Percentiles rank a stretch among this genome's conserved stretches.
Conservation (phyloP, 2,113 vertebrate genomes). For the Grallaria varia region DNA sequence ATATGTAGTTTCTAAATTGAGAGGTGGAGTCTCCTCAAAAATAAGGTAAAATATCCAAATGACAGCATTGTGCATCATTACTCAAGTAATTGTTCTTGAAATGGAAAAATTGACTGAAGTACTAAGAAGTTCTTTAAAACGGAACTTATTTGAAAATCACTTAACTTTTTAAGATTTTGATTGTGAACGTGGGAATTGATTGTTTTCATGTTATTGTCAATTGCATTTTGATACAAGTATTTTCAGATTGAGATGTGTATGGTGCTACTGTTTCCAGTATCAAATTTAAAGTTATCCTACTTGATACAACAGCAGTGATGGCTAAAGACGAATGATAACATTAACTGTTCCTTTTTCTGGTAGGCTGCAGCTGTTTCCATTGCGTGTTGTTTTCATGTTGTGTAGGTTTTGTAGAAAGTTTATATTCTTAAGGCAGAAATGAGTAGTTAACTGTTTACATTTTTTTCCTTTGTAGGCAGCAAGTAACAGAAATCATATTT, state of each 20-base stretch:
- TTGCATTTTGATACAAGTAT: background rate
- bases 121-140: background rate
- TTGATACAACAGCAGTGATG: background rate
- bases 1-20: background rate
- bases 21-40: background rate
- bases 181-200: background rate
- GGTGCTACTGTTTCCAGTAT: background rate
- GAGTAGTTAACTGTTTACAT: conserved; percentile 5
- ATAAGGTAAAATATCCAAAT: background rate
- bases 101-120: background rate
- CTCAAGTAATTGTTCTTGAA: background rate
- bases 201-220: background rate
- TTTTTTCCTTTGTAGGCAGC: conserved; percentile 82
- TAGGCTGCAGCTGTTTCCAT: background rate
- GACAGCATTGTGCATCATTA: background rate
- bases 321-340: background rate
- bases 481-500: conserved; percentile 99
- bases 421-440: background rate
- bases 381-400: background rate
- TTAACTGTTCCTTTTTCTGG: background rate
- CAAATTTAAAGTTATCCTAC: background rate
- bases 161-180: background rate
- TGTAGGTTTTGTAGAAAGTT: background rate
- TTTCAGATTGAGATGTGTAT: background rate
- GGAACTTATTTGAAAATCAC: background rate